These are phyloP conservation scores for Mechanitis messenoides DNA, from an alignment of 2,888 invertebrate genomes.

Conservation along the genomic window DNA sequence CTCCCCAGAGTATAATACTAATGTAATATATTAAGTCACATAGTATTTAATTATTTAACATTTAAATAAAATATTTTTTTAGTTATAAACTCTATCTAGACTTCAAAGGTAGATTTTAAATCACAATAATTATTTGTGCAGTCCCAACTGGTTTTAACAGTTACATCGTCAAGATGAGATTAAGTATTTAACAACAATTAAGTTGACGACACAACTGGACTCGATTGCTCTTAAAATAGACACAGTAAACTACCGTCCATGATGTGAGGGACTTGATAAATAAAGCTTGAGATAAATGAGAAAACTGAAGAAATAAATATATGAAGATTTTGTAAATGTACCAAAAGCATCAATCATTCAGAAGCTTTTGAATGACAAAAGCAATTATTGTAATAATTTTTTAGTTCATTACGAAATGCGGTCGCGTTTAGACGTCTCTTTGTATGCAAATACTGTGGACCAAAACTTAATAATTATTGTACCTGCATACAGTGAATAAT, in stretches of 20 bases:
- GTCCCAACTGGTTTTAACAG: slow-evolving; percentile 37
- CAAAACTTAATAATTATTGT: slow-evolving; percentile 75
- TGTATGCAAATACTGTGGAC: slow-evolving; percentile 69
- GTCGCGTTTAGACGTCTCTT: slow-evolving; percentile 54
- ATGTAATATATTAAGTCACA: no score
- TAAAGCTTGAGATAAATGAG: no score
- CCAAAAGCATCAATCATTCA: slow-evolving; percentile 17
- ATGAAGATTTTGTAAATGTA: no score
- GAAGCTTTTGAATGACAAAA: slow-evolving; percentile 33
- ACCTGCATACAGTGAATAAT: slow-evolving; percentile 57
- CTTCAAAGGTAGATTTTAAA: slow-evolving; percentile 34
- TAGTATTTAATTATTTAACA: no score
- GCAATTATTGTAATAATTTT: slow-evolving; percentile 33
- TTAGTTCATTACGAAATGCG: slow-evolving; percentile 46
- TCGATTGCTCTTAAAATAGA: slow-evolving; percentile 39
- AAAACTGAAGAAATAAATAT: no score
- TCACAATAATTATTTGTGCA: slow-evolving; percentile 44
- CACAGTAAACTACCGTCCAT: no score
- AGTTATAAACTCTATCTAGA: no score
- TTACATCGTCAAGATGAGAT: slow-evolving; percentile 48
- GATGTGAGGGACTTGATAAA: no score
- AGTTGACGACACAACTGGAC: slow-evolving; percentile 36
- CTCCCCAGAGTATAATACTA: no score
- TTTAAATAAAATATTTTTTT: no score
- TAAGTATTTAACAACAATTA: slow-evolving; percentile 58